phyloP scores from a whole-genome alignment of 2,113 vertebrate genomes.

The Labrus mixtus region DNA sequence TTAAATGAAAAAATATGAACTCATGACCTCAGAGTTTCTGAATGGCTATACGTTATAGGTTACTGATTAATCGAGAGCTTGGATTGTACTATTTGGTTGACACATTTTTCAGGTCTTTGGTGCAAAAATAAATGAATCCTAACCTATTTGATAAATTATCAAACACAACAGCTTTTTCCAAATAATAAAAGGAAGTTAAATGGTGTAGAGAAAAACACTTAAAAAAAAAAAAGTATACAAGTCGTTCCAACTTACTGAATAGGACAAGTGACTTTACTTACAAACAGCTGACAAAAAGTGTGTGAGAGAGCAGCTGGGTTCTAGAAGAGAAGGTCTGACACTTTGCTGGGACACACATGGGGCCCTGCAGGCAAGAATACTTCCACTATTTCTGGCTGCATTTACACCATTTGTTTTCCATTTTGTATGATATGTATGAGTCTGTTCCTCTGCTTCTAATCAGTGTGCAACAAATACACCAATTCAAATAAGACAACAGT shows the following conservation, averaged over 20 bases:
- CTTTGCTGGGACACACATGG: constrained; percentile 20
- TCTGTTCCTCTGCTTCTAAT: not conserved
- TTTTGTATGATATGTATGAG: not conserved
- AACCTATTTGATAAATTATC: no score
- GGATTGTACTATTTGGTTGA: no score
- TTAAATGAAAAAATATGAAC: no score
- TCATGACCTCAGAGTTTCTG: no score
- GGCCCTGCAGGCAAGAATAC: not conserved
- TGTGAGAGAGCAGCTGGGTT: not conserved
- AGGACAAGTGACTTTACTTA: not conserved
- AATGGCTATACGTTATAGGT: no score
- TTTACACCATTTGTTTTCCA: constrained; percentile 13
- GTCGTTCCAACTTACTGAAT: not conserved
- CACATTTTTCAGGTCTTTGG: no score
- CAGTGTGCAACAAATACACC: not conserved
- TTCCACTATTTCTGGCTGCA: not conserved
- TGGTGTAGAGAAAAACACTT: not conserved
- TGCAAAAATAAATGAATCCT: no score
- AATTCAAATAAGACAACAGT: not conserved
- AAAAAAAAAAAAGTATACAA: no score
- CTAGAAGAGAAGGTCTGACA: constrained; percentile 4
- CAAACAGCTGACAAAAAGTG: no score
- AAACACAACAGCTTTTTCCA: not conserved
- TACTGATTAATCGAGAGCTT: no score
- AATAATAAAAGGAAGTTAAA: no score